Percentiles rank a stretch among this genome's conserved stretches.
Conservation (phyloP, 2,888 invertebrate genomes). For the Plagiodera versicolora region DNA sequence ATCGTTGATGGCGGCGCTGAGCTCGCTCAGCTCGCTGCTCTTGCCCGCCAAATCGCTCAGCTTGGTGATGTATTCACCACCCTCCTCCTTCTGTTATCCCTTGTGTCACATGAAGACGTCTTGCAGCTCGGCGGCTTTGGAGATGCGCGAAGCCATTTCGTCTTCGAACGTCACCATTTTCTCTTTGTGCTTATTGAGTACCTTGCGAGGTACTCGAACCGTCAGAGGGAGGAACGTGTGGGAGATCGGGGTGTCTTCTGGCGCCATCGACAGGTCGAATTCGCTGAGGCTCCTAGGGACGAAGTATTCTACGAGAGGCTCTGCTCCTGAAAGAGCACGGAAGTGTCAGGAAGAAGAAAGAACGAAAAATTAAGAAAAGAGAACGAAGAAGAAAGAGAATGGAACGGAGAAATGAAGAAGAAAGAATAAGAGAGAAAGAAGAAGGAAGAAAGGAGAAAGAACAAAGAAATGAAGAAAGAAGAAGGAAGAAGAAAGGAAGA, state of each 20-base stretch:
- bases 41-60: slow-evolving; percentile 24
- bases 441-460: too few species aligned
- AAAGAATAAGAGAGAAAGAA: too few species aligned
- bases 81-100: slow-evolving; percentile 16
- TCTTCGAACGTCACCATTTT: slow-evolving; percentile 84
- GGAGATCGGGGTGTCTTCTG: slow-evolving; percentile 58
- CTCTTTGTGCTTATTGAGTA: slow-evolving; percentile 62
- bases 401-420: too few species aligned
- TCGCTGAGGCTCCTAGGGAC: slow-evolving; percentile 83
- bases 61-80: slow-evolving; percentile 25
- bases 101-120: slow-evolving; percentile 82
- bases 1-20: slow-evolving; percentile 39
- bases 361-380: too few species aligned
- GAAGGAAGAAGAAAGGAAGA: too few species aligned
- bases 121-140: slow-evolving; percentile 54
- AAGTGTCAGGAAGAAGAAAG: too few species aligned
- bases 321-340: slow-evolving; percentile 51
- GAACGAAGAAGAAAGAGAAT: too few species aligned
- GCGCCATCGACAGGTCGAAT: slow-evolving; percentile 71
- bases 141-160: slow-evolving; percentile 57
- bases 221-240: slow-evolving; percentile 50
- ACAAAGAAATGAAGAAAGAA: too few species aligned
- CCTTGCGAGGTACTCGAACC: slow-evolving; percentile 48
- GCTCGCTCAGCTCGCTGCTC: slow-evolving; percentile 30
- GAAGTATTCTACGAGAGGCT: slow-evolving; percentile 76